Percentiles rank a stretch among this genome's conserved stretches.
These are phyloP conservation scores for Lytechinus pictus DNA, from an alignment of 35 echinoderm and acorn worm species.

Conservation along the genomic window DNA sequence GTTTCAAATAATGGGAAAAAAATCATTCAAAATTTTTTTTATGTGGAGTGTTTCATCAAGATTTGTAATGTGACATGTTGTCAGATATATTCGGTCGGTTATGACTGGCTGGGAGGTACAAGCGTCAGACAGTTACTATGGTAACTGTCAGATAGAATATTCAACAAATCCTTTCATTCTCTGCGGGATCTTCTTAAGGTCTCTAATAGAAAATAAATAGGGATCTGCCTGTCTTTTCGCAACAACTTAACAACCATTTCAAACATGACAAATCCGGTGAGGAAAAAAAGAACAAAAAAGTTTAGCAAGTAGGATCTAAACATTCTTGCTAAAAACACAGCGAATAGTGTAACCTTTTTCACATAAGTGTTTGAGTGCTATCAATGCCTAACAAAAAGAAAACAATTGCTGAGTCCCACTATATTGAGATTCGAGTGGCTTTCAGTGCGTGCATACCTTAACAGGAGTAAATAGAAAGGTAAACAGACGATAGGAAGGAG, in stretches of 20 bases:
- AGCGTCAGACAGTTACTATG: too few species aligned
- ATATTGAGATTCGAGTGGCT: conserved; percentile 14
- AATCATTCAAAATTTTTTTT: too few species aligned
- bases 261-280: not conserved
- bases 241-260: not conserved
- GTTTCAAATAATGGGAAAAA: too few species aligned
- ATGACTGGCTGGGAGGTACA: too few species aligned
- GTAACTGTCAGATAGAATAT: too few species aligned
- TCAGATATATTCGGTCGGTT: too few species aligned
- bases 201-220: not conserved
- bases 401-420: conserved; percentile 27
- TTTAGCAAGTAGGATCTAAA: conserved; percentile 7
- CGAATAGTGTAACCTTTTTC: not conserved
- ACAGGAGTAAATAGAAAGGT: conserved; percentile 22
- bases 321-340: not conserved
- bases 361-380: conserved; percentile 26
- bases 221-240: not conserved
- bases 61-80: too few species aligned
- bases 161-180: too few species aligned
- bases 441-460: not conserved
- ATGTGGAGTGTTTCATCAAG: too few species aligned
- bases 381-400: not conserved
- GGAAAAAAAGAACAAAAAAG: not conserved
- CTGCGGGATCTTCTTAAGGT: not conserved
- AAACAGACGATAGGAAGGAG: not conserved